Percentiles rank a stretch among this genome's conserved stretches.
Evolutionary conservation across 2,888 invertebrate genomes (phyloP).

Genomic region (Rotaria sp.): DNA sequence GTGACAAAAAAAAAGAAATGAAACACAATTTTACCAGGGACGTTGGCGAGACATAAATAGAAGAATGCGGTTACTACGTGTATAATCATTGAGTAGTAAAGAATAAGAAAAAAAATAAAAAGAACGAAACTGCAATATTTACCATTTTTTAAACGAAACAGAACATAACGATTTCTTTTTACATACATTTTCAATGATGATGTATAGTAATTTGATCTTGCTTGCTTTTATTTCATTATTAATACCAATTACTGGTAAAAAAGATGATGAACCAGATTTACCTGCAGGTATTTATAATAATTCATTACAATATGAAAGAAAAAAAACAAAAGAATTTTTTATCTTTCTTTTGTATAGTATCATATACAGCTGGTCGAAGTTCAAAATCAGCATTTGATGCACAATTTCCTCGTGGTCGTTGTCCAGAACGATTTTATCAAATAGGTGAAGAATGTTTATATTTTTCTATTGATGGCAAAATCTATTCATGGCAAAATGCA

Average conservation of each 20-base stretch:
- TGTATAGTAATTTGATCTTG: not conserved
- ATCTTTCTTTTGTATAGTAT: not conserved
- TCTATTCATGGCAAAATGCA: not conserved
- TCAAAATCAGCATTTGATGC: not conserved
- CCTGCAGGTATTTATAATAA: not conserved
- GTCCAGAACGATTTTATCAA: slow-evolving; percentile 11
- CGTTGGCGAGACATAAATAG: not conserved
- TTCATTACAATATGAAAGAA: too few species aligned
- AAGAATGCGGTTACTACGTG: not conserved
- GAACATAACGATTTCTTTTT: not conserved
- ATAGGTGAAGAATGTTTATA: not conserved
- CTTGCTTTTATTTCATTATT: not conserved
- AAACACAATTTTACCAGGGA: not conserved
- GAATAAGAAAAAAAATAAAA: not conserved
- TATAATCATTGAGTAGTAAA: not conserved
- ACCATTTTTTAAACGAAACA: not conserved
- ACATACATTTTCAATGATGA: not conserved
- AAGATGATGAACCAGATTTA: not conserved
- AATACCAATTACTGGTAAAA: not conserved
- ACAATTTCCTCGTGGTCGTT: not conserved
- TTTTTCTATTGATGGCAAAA: not conserved
- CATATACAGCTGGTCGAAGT: not conserved
- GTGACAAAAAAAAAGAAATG: not conserved
- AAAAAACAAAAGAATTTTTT: too few species aligned
- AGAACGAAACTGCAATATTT: not conserved